phyloP scores from a whole-genome alignment of 2,888 invertebrate genomes.

The Macaria notata region DNA sequence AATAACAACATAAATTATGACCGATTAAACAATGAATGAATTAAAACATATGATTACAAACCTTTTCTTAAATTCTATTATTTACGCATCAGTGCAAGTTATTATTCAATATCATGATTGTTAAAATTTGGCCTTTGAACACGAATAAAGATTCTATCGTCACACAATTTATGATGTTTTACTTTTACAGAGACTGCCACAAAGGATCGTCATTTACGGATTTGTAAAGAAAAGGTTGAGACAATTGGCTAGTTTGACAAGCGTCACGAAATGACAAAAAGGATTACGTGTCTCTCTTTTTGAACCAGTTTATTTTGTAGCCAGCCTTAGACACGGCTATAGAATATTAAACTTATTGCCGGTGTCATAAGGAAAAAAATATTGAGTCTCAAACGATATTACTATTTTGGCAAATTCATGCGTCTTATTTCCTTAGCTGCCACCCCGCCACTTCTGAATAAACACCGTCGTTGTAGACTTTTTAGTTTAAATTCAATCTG shows the following conservation, averaged over 20 bases:
- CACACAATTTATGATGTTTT: slow-evolving; percentile 73
- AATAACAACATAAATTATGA: too few species aligned
- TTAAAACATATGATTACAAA: too few species aligned
- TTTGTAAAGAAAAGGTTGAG: slow-evolving; percentile 63
- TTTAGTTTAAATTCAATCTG: slow-evolving; percentile 52
- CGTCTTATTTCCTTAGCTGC: slow-evolving; percentile 66
- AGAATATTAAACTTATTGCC: slow-evolving; percentile 41
- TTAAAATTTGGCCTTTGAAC: slow-evolving; percentile 44
- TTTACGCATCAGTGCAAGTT: neutral
- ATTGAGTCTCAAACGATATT: slow-evolving; percentile 9
- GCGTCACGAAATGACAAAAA: slow-evolving; percentile 69
- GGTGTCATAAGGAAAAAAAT: slow-evolving; percentile 25
- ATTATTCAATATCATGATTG: slow-evolving; percentile 27
- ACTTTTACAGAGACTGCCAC: slow-evolving; percentile 58
- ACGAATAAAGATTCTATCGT: slow-evolving; percentile 60
- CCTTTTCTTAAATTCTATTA: too few species aligned
- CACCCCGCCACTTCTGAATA: slow-evolving; percentile 62
- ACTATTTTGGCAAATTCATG: slow-evolving; percentile 32
- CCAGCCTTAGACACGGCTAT: neutral
- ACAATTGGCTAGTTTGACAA: slow-evolving; percentile 77
- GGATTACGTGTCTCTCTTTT: slow-evolving; percentile 51
- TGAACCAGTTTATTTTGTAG: neutral
- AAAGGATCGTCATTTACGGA: slow-evolving; percentile 70
- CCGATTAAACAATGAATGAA: too few species aligned
- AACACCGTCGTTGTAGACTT: slow-evolving; percentile 55